phyloP scores from a whole-genome alignment of 2,113 vertebrate species.

The Glaucidium brasilianum region DNA sequence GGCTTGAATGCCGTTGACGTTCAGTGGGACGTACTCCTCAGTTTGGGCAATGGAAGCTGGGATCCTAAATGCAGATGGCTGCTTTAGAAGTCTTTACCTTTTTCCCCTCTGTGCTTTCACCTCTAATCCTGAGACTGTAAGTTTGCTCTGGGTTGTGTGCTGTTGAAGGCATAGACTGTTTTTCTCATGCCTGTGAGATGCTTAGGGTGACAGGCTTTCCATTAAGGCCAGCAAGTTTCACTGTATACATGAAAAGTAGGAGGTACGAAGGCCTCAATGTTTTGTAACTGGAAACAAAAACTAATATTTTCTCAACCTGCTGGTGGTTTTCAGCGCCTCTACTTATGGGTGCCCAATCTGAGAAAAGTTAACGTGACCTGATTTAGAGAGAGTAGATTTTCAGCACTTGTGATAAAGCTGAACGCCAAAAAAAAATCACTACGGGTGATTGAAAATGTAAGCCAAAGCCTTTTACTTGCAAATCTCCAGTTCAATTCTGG shows the following conservation, averaged over 20 bases:
- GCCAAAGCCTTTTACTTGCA: constrained; percentile 49
- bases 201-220: not conserved
- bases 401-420: not conserved
- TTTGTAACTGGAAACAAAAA: not conserved
- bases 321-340: not conserved
- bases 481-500: constrained; percentile 47
- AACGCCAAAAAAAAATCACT: not conserved
- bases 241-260: not conserved
- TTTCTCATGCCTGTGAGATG: not conserved
- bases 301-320: not conserved
- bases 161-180: not conserved
- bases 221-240: not conserved
- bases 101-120: not conserved
- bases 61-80: not conserved
- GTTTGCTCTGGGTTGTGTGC: not conserved
- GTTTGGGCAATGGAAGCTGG: not conserved
- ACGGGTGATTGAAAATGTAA: not conserved
- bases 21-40: not conserved
- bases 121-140: not conserved
- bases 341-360: not conserved
- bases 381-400: not conserved
- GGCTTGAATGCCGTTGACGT: not conserved
- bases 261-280: not conserved
- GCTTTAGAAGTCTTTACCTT: not conserved
- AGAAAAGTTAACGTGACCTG: not conserved